A percentile compares a stretch with the other conserved stretches of the same genome.
Evolutionary conservation across 2,888 invertebrate species (phyloP).

Genomic region (Hydrotaea diabolus): DNA sequence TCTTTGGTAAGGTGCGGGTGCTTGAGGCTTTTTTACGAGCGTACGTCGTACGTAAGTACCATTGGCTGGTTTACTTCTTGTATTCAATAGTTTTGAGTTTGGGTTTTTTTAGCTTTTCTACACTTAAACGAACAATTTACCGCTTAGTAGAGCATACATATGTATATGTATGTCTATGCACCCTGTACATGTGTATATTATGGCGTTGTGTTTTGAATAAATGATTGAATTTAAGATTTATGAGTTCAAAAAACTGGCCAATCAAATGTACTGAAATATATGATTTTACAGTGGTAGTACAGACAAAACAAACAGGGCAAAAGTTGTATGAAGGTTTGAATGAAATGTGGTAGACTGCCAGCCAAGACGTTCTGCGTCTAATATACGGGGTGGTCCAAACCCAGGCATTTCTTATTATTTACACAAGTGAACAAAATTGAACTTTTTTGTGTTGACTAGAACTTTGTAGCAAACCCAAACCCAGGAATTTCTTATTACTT

Average conservation of each 20-base stretch:
- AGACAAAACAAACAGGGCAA: background rate
- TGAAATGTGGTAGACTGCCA: background rate
- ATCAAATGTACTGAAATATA: constrained; percentile 1
- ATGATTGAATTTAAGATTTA: constrained; percentile 62
- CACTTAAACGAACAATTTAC: background rate
- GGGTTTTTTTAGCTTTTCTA: background rate
- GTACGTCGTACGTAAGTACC: background rate
- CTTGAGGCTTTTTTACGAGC: constrained; percentile 34
- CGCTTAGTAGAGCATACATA: background rate
- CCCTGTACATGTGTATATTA: too few relatives aligned
- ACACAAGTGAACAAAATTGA: too few relatives aligned
- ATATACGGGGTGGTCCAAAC: too few relatives aligned
- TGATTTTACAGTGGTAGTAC: background rate
- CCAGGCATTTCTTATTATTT: too few relatives aligned
- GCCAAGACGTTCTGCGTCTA: too few relatives aligned
- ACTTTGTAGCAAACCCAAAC: too few relatives aligned
- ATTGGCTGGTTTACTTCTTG: background rate
- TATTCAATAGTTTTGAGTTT: background rate
- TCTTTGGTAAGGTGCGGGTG: constrained; percentile 57
- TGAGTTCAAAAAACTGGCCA: constrained; percentile 36
- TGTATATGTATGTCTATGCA: background rate
- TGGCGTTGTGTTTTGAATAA: constrained; percentile 58
- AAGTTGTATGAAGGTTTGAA: background rate
- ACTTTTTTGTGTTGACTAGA: too few relatives aligned
- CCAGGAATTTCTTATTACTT: too few relatives aligned